Evolutionary conservation across 2,797 vertebrate genomes (phyloP), one percentile per base, ranked within the genome.

Genomic region (Tauraco hartlaubi): DNA sequence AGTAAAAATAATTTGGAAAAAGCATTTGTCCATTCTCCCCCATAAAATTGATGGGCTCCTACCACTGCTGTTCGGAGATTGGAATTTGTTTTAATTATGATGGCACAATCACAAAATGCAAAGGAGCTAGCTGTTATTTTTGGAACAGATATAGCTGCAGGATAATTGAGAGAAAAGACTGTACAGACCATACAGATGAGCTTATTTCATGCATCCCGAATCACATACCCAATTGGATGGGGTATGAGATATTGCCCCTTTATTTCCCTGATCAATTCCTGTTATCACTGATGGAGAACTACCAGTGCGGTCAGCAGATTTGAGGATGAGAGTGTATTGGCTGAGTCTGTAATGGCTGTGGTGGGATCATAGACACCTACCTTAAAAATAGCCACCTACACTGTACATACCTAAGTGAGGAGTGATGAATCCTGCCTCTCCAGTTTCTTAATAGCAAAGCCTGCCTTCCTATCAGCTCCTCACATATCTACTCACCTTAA

Each of bases 61-160:
- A 62, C 18, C 4, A 28, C 71, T 81, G 76, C 77, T 73, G 33
- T 86, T 91, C 37, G 66, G 91, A 90, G 89, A 55, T 0, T 68
- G 73, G 83, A 81, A 88, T 94, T 94, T 86, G 59, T 83, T 93
- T 96, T 95, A 94, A 96, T 96, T 85, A 93, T 19, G 73, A 92
- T 93, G 95, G 95, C 88, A 90, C 69, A 55, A 66, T 84, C 94
- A 95, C 92, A 88, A 92, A 90, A 95, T 75, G 95, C 90, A 72
- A 92, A 94, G 88, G 90, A 86, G 44, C n/a, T 94, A 33, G 85
- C 76, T 95, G 92, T 93, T 96, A 90, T 86, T 96, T 92, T 88
- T 94, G 92, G 90, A 97, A 63, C 52, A 56, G 62, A 73, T 78
- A 84, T 64, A 84, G 91, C 85, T 95, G 79, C 90, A 86, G 76